Evolutionary conservation across 2,797 vertebrate species (phyloP).

Genomic region (Callimico goeldii): DNA sequence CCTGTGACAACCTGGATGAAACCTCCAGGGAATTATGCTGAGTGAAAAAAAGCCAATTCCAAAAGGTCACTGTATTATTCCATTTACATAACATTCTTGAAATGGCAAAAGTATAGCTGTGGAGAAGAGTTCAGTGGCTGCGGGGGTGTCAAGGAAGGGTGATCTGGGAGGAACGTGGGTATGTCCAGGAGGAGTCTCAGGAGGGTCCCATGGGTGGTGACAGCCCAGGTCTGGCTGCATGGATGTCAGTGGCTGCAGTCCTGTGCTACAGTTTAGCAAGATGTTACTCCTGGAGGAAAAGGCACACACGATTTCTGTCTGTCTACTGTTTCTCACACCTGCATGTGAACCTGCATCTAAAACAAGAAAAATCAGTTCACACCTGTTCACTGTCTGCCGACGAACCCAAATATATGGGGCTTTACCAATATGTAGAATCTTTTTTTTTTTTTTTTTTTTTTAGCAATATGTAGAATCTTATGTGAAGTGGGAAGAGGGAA

Average conservation of each 20-base stretch:
- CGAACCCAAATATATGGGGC: rapidly evolving
- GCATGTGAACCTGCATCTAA: not conserved
- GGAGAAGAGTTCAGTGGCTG: not conserved
- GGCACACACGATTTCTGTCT: rapidly evolving
- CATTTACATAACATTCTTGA: not conserved
- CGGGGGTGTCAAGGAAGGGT: rapidly evolving
- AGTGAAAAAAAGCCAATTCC: not conserved
- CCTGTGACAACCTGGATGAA: not conserved
- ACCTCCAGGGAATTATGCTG: too few relatives aligned
- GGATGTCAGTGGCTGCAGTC: not conserved
- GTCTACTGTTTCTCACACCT: too few relatives aligned
- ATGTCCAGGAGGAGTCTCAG: not conserved
- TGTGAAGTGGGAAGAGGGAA: not conserved
- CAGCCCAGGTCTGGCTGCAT: rapidly evolving
- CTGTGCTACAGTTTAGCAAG: rapidly evolving
- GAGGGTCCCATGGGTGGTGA: rapidly evolving
- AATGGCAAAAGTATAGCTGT: rapidly evolving
- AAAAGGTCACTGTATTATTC: not conserved
- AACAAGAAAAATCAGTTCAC: rapidly evolving
- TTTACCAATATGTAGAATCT: rapidly evolving
- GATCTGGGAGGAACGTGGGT: not conserved
- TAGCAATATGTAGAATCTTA: rapidly evolving
- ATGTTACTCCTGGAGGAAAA: rapidly evolving
- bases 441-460: too few relatives aligned
- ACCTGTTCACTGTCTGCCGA: not conserved